Evolutionary conservation across 2,113 vertebrate species (phyloP).

Genomic region (Amblyopsis rosae): DNA sequence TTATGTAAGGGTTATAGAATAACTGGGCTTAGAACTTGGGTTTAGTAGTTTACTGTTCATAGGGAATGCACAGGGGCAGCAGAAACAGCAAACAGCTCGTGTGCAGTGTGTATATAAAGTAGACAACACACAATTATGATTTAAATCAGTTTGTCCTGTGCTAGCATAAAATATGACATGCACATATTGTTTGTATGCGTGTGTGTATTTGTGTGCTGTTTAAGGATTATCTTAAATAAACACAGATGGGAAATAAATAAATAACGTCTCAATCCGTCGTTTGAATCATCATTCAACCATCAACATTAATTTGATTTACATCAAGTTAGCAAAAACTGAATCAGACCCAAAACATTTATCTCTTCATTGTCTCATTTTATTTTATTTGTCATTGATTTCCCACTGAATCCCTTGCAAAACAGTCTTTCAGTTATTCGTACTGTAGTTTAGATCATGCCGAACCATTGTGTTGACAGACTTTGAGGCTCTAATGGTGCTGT

Average conservation of each 20-base stretch:
- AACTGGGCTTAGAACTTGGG: too few relatives aligned
- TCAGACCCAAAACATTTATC: neutral
- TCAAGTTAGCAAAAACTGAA: neutral
- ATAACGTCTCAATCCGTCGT: neutral
- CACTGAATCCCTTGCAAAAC: too few relatives aligned
- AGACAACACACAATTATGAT: conserved; percentile 40
- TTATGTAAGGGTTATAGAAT: too few relatives aligned
- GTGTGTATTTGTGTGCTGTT: conserved; percentile 10
- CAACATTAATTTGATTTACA: neutral
- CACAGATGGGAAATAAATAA: neutral
- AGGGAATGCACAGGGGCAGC: too few relatives aligned
- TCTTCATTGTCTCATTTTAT: neutral
- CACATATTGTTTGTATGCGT: conserved; percentile 20
- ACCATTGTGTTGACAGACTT: conserved; percentile 31
- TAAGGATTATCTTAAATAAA: neutral
- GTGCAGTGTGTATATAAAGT: too few relatives aligned
- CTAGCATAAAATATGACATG: conserved; percentile 14
- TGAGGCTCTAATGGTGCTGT: conserved; percentile 31
- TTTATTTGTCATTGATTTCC: too few relatives aligned
- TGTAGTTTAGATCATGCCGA: conserved; percentile 25
- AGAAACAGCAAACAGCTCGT: too few relatives aligned
- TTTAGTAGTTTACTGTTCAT: neutral
- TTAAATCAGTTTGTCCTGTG: conserved; percentile 52
- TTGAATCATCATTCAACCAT: too few relatives aligned
- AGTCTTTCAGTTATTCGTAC: neutral